A percentile compares a stretch with the other conserved stretches of the same genome.
These are phyloP conservation scores for Epiblema foenella DNA, from an alignment of 2,888 invertebrate genomes.

Conservation along the genomic window DNA sequence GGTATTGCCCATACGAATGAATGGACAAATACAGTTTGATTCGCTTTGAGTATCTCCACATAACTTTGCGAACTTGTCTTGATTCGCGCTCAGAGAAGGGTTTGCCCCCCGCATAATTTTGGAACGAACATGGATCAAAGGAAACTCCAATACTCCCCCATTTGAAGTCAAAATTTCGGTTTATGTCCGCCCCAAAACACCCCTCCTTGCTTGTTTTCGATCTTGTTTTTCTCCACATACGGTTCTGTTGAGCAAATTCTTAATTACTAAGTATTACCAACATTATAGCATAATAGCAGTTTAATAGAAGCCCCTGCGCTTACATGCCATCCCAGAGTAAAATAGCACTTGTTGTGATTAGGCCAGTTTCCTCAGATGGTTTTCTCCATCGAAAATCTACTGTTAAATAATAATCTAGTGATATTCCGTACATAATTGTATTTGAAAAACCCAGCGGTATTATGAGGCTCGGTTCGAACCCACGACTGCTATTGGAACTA, in stretches of 20 bases:
- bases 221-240: conserved; percentile 26
- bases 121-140: conserved; percentile 1
- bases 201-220: conserved; percentile 9
- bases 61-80: conserved; percentile 4
- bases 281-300: no score
- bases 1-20: conserved; percentile 20
- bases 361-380: no score
- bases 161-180: conserved; percentile 18
- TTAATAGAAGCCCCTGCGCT: no score
- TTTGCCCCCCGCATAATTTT: background rate
- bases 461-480: no score
- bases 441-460: no score
- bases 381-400: no score
- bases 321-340: no score
- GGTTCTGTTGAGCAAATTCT: conserved; percentile 8
- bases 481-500: no score
- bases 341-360: no score
- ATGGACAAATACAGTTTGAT: conserved; percentile 19
- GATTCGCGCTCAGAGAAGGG: conserved; percentile 21
- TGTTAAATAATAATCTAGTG: no score
- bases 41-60: background rate
- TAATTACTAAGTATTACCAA: no score
- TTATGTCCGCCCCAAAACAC: conserved; percentile 18
- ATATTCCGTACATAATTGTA: no score
- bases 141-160: conserved; percentile 14